These are phyloP conservation scores for Hyles lineata DNA, from an alignment of 2,888 invertebrate species.

Conservation along the genomic window DNA sequence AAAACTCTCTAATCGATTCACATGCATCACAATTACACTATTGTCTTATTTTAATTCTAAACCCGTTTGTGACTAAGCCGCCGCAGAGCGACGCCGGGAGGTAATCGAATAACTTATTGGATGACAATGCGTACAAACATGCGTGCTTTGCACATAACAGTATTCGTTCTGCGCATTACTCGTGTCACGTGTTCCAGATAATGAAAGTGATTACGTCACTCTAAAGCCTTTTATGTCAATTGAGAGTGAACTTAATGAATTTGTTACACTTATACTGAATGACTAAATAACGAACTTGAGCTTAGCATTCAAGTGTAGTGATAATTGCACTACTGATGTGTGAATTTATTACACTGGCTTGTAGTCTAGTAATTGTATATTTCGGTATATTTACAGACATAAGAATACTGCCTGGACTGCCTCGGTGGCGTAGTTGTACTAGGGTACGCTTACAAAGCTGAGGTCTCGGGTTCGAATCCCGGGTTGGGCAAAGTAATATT, in stretches of 20 bases:
- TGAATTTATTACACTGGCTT: too few relatives aligned
- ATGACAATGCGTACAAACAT: background rate
- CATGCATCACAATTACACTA: constrained; percentile 33
- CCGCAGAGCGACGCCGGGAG: background rate
- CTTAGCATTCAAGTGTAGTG: too few relatives aligned
- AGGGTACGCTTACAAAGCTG: too few relatives aligned
- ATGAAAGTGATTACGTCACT: constrained; percentile 17
- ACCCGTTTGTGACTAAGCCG: constrained; percentile 33
- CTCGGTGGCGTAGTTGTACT: too few relatives aligned
- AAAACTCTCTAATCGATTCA: constrained; percentile 48
- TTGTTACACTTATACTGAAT: background rate
- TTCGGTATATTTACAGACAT: too few relatives aligned
- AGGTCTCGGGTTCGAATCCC: too few relatives aligned
- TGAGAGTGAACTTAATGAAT: background rate
- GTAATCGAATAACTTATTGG: background rate
- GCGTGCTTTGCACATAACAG: background rate
- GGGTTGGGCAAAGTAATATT: too few relatives aligned
- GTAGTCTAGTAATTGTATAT: too few relatives aligned
- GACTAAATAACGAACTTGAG: background rate
- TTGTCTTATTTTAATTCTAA: constrained; percentile 37
- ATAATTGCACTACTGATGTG: too few relatives aligned
- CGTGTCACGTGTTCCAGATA: background rate
- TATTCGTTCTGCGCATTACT: background rate
- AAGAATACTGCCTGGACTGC: too few relatives aligned
- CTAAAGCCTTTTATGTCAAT: background rate